Evolutionary conservation across 2,888 invertebrate species (phyloP).

Genomic region (Cylloceria caligata): DNA sequence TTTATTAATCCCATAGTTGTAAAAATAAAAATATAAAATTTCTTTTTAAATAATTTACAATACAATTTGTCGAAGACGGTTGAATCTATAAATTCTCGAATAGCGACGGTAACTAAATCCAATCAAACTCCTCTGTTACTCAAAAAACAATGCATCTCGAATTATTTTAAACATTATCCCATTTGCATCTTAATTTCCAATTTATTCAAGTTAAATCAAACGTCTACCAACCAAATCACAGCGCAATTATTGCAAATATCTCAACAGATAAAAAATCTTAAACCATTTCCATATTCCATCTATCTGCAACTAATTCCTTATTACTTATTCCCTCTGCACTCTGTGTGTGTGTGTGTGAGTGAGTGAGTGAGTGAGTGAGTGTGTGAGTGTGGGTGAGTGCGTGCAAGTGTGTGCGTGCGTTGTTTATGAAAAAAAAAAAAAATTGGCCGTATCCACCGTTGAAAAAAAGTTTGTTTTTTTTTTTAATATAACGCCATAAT

Average conservation of each 20-base stretch:
- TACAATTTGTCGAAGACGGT: too few species aligned
- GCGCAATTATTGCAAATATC: neutral
- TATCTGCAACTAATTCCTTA: neutral
- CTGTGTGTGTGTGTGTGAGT: conserved; percentile 6
- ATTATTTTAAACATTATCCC: too few species aligned
- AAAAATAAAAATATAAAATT: too few species aligned
- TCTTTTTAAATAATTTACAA: too few species aligned
- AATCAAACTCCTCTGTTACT: too few species aligned
- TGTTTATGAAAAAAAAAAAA: conserved; percentile 28
- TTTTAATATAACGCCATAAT: conserved; percentile 27
- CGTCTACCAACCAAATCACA: neutral
- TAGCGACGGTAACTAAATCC: neutral
- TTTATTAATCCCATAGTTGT: too few species aligned
- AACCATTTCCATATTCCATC: neutral
- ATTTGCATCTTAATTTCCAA: neutral
- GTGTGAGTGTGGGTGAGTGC: neutral
- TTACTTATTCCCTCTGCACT: neutral
- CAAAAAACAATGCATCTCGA: too few species aligned
- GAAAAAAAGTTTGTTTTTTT: too few species aligned
- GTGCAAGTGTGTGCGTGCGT: conserved; percentile 30
- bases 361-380: conserved; percentile 11
- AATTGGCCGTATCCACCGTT: conserved; percentile 27
- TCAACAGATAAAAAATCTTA: neutral
- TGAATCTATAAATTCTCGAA: too few species aligned
- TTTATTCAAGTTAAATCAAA: neutral